Conservation (phyloP, 2,888 invertebrate genomes). For the Plemyria rubiginata region DNA sequence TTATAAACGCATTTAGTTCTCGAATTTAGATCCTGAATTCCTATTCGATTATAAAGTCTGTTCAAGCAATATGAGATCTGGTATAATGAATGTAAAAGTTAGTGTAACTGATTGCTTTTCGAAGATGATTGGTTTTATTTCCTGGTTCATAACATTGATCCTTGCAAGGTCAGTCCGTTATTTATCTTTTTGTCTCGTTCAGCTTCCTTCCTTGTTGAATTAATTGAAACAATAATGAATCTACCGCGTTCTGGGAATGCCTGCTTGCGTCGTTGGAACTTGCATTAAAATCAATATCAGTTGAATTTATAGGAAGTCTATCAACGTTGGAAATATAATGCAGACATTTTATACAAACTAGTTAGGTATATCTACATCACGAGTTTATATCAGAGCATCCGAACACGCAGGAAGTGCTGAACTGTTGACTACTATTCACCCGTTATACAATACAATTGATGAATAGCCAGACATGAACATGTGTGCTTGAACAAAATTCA, state of each 20-base stretch:
- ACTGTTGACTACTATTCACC: conserved; percentile 73
- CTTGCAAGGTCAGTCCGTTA: conserved; percentile 40
- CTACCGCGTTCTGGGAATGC: conserved; percentile 3
- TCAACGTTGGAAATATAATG: conserved; percentile 40
- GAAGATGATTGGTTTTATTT: conserved; percentile 32
- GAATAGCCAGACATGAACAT: conserved; percentile 75
- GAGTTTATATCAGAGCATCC: conserved; percentile 48
- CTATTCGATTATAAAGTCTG: conserved; percentile 45
- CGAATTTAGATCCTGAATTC: conserved; percentile 54
- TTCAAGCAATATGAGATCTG: conserved; percentile 42
- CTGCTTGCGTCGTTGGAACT: conserved; percentile 10
- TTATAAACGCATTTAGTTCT: conserved; percentile 37
- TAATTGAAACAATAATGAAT: conserved; percentile 18
- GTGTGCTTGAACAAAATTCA: conserved; percentile 77
- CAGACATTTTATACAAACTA: conserved; percentile 7
- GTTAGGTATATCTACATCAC: conserved; percentile 4
- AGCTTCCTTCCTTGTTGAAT: conserved; percentile 38
- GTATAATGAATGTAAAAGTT: conserved; percentile 29
- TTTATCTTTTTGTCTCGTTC: conserved; percentile 36
- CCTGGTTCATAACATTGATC: conserved; percentile 32
- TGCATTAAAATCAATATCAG: conserved; percentile 35
- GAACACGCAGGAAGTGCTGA: conserved; percentile 63
- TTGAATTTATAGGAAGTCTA: conserved; percentile 44
- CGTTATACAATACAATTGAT: conserved; percentile 77
- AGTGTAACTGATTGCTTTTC: conserved; percentile 21